Conservation (phyloP, 1,140 invertebrate genomes). For the Oryctes rhinoceros region DNA sequence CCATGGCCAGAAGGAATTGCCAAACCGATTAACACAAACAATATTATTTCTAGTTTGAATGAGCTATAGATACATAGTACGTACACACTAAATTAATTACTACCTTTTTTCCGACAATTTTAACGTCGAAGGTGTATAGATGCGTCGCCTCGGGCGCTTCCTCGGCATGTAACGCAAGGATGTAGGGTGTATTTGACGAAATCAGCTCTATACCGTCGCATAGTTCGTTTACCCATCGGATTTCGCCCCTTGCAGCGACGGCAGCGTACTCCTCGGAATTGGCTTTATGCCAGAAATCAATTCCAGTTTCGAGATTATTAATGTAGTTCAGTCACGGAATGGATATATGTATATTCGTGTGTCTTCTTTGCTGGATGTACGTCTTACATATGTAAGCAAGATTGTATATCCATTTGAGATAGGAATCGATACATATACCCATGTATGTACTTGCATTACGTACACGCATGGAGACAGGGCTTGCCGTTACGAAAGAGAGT, state of each 20-base stretch:
- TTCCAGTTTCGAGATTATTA: background rate
- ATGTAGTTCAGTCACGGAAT: conserved; percentile 1
- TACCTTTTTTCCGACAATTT: too few species aligned
- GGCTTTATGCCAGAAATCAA: background rate
- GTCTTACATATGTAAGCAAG: conserved; percentile 14
- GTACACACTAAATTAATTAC: too few species aligned
- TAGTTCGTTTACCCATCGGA: background rate
- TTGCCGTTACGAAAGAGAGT: too few species aligned
- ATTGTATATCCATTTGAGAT: background rate
- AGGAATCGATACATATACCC: background rate
- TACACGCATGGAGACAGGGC: too few species aligned
- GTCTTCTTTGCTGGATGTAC: background rate
- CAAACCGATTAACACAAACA: too few species aligned
- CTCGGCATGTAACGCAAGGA: background rate
- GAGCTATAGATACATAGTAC: too few species aligned
- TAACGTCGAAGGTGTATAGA: background rate
- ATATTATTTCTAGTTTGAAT: too few species aligned
- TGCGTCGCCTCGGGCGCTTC: background rate
- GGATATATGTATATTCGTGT: background rate
- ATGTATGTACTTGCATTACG: too few species aligned
- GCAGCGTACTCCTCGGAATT: background rate
- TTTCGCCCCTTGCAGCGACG: background rate
- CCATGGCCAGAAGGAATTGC: too few species aligned
- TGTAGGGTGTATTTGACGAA: background rate
- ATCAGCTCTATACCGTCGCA: background rate